Conservation (phyloP, 1,140 invertebrate genomes). For the Drosophila ohnishii region DNA sequence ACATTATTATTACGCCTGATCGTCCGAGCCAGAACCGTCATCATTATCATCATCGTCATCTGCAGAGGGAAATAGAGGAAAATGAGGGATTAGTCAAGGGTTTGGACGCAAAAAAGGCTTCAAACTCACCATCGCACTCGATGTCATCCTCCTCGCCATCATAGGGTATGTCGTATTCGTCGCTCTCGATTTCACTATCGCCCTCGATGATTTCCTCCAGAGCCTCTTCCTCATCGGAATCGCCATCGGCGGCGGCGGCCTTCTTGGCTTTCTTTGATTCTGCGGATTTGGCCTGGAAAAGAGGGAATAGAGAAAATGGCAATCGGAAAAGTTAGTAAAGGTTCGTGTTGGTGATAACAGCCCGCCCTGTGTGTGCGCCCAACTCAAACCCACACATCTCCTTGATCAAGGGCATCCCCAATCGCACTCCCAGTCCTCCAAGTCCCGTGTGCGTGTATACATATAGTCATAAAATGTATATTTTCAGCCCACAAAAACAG, state of each 20-base stretch:
- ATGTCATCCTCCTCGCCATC: slow-evolving; percentile 82
- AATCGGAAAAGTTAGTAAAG: slow-evolving; percentile 9
- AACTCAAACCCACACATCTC: slow-evolving; percentile 71
- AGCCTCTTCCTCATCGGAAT: slow-evolving; percentile 78
- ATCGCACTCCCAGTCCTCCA: slow-evolving; percentile 13
- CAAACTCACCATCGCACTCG: slow-evolving; percentile 76
- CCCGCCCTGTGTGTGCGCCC: slow-evolving; percentile 37
- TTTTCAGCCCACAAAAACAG: slow-evolving; percentile 73
- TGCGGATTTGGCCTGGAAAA: slow-evolving; percentile 77
- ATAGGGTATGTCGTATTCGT: slow-evolving; percentile 82
- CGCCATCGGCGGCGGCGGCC: slow-evolving; percentile 75
- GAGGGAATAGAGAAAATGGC: slow-evolving; percentile 5
- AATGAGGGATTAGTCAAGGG: slow-evolving; percentile 12
- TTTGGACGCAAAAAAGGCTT: rapidly evolving
- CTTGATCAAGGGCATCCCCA: slow-evolving; percentile 74
- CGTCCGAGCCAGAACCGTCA: slow-evolving; percentile 81
- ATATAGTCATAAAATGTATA: slow-evolving; percentile 74
- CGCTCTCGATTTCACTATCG: slow-evolving; percentile 82
- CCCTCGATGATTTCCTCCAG: slow-evolving; percentile 79
- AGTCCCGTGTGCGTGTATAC: slow-evolving; percentile 41
- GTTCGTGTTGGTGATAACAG: slow-evolving; percentile 22
- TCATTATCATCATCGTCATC: slow-evolving; percentile 82
- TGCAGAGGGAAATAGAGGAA: slow-evolving; percentile 32
- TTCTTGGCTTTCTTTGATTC: slow-evolving; percentile 83
- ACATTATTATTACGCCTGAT: slow-evolving; percentile 83